Conservation (phyloP, 2,797 vertebrate species). For the Nasua narica region DNA sequence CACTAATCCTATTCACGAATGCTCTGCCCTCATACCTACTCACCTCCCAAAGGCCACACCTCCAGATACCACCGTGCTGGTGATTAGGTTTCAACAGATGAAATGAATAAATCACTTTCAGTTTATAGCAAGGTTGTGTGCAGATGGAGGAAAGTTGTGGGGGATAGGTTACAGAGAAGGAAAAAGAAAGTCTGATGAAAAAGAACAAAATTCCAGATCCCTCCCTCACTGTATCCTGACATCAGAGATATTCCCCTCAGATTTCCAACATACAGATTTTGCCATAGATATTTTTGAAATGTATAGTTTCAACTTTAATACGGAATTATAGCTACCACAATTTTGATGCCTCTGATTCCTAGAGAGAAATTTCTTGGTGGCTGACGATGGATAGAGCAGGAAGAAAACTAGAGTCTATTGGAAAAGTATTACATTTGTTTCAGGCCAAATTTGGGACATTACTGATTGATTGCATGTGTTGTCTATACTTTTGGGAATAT, state of each 20-base stretch:
- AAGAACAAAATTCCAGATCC: not conserved
- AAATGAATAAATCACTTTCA: not conserved
- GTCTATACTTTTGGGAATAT: not conserved
- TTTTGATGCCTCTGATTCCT: not conserved
- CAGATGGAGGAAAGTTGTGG: not conserved
- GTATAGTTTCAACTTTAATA: not conserved
- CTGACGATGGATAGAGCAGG: not conserved
- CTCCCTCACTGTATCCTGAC: not conserved
- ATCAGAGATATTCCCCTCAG: not conserved
- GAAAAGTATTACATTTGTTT: slow-evolving; percentile 3
- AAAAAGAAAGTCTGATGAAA: not conserved
- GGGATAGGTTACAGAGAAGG: not conserved
- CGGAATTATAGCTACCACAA: not conserved
- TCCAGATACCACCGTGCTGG: not conserved
- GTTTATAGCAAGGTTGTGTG: not conserved
- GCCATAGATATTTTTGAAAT: not conserved
- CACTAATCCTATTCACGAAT: not conserved
- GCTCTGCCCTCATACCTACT: not conserved
- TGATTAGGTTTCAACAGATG: not conserved
- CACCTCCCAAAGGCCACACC: not conserved
- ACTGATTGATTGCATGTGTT: not conserved
- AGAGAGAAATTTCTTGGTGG: not conserved
- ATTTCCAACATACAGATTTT: not conserved
- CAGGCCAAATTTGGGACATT: not conserved
- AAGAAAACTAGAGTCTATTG: not conserved